These are phyloP conservation scores for Cyprinella venusta DNA, from an alignment of 2,797 vertebrate species.

Conservation along the genomic window DNA sequence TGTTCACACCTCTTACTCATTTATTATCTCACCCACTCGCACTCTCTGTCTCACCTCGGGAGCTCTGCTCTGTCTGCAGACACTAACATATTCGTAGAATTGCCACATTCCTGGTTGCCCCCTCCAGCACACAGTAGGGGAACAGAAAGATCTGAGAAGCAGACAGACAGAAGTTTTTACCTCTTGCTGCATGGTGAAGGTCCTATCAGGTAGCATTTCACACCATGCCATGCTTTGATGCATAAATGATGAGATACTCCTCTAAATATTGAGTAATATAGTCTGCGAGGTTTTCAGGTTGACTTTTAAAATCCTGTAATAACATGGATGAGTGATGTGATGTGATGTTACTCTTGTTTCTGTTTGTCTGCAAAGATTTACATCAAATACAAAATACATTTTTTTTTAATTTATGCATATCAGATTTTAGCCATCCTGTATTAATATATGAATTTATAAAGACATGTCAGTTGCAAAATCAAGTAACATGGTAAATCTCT, in stretches of 20 bases:
- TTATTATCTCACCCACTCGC: not conserved
- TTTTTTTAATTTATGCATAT: not conserved
- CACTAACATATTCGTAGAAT: slow-evolving; percentile 33
- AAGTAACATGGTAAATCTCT: not conserved
- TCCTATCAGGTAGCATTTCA: slow-evolving; percentile 25
- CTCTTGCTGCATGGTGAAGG: slow-evolving; percentile 34
- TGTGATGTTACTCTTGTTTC: not conserved
- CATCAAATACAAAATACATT: not conserved
- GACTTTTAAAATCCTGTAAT: slow-evolving; percentile 19
- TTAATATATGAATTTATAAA: not conserved
- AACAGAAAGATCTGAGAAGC: slow-evolving; percentile 36
- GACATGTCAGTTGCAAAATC: not conserved
- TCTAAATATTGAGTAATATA: slow-evolving; percentile 68
- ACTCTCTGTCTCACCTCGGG: slow-evolving; percentile 6
- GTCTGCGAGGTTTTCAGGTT: slow-evolving; percentile 30
- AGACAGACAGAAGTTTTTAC: slow-evolving; percentile 44
- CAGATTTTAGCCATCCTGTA: not conserved
- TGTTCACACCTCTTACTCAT: not conserved
- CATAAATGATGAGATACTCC: slow-evolving; percentile 66
- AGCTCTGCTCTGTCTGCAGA: slow-evolving; percentile 25
- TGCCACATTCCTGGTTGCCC: slow-evolving; percentile 42
- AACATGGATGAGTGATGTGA: slow-evolving; percentile 21
- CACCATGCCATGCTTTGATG: slow-evolving; percentile 63
- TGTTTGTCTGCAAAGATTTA: slow-evolving; percentile 18
- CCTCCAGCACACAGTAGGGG: slow-evolving; percentile 40